Percentiles rank a stretch among this genome's conserved stretches.
These are phyloP conservation scores for Zoanthus sansibaricus DNA, from an alignment of 92 coral and sea anemone genomes.

Conservation along the genomic window DNA sequence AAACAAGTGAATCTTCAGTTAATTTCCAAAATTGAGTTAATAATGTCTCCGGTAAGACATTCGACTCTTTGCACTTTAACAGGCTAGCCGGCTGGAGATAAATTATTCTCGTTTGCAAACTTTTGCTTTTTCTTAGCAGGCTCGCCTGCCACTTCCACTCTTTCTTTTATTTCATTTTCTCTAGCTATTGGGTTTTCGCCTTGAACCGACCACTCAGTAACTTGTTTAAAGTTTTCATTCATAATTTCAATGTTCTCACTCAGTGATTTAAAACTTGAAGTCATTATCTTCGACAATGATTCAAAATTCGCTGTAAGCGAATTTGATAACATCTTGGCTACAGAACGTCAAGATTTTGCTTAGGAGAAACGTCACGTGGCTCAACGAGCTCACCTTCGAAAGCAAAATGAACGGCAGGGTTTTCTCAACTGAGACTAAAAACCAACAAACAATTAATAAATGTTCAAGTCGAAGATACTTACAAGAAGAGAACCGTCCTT, in stretches of 20 bases:
- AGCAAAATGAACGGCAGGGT: no score
- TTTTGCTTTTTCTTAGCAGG: not conserved
- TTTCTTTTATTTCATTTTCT: not conserved
- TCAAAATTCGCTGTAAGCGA: not conserved
- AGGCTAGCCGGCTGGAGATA: not conserved
- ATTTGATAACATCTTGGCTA: not conserved
- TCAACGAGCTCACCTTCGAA: no score
- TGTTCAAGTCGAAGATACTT: no score
- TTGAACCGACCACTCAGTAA: not conserved
- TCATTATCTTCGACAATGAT: slow-evolving; percentile 6
- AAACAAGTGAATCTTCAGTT: no score
- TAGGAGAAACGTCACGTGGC: no score
- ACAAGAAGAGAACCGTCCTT: no score
- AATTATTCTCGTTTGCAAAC: not conserved
- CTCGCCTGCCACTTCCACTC: not conserved
- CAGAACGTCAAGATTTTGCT: not conserved
- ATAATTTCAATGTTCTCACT: slow-evolving; percentile 13
- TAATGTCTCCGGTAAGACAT: no score
- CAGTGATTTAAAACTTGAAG: slow-evolving; percentile 6
- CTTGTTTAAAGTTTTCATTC: slow-evolving; percentile 21
- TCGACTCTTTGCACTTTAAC: no score
- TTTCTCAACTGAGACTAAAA: no score
- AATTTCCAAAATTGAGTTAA: no score
- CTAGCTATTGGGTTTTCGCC: not conserved
- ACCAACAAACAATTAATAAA: no score